Base-by-base conservation (phyloP, 2,888 invertebrate genomes). In the Perizoma flavofasciatum region DNA sequence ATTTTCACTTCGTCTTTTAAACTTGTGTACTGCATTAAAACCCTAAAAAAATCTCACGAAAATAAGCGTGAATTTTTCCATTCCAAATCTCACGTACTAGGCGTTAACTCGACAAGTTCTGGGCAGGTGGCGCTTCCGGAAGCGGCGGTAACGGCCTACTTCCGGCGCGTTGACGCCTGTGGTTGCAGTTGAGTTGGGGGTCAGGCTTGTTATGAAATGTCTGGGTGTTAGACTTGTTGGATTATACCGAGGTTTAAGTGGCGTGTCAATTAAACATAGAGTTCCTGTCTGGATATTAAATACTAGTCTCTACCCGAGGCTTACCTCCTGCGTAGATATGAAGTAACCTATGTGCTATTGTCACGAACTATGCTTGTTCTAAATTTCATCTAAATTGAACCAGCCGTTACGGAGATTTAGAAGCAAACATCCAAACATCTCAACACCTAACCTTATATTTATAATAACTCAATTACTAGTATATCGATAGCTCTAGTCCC, bases 61-160 rank as follows among this genome's bases (percentile, higher is more conserved):
- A 55, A 62, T 62, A 62, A 58, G 55, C 41, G 51, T 40, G 55
- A 55, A 56, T 54, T 54, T 59, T 63, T 59, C 55, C 59, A 56
- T 59, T 58, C 37, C 48, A 59, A 59, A 59, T 56, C 49, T 59
- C 61, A 58, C 58, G 55, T 63, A 49, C 48, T 50, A 52, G 49
- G 60, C 48, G 67, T 59, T 75, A 75, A 74, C 78, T 75, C 75
- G 74, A 74, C 76, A 77, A 80, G 79, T 78, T 77, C 63, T 70
- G 70, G 77, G 74, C 79, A 83, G 82, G 81, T 83, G 76, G 74
- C 73, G 68, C 71, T 51, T 9, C 57, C 75, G 84, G 83, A 83
- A 75, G 79, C 75, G 74, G 76, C 78, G 77, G 81, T 81, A 82
- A 83, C 82, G 76, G 81, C 81, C 78, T 74, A 75, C 81, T 83